Evolutionary conservation across 2,888 invertebrate genomes (phyloP).

Genomic region (Hylaea fasciaria): DNA sequence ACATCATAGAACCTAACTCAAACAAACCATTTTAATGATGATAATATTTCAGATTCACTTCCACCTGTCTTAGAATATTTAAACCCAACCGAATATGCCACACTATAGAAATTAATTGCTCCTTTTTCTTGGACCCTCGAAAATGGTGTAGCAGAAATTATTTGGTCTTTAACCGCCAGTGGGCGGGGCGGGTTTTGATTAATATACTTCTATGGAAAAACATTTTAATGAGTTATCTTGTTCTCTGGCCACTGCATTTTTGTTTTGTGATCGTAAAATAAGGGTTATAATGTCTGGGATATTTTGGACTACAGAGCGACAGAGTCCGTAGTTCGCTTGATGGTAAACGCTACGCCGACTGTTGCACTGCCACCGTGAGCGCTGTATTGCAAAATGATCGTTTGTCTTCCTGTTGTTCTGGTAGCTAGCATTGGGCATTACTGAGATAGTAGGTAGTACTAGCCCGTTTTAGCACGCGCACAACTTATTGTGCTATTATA

Average conservation of each 20-base stretch:
- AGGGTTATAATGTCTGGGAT: constrained; percentile 32
- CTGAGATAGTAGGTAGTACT: no score
- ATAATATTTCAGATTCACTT: constrained; percentile 32
- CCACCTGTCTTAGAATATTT: constrained; percentile 67
- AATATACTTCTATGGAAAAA: constrained; percentile 81
- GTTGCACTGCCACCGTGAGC: no score
- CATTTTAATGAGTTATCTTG: constrained; percentile 65
- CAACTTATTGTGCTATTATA: no score
- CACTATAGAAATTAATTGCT: constrained; percentile 79
- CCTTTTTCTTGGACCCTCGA: constrained; percentile 62
- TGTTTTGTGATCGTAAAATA: constrained; percentile 36
- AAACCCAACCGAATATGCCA: constrained; percentile 60
- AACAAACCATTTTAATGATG: constrained; percentile 40
- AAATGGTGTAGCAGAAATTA: constrained; percentile 80
- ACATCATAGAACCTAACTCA: neutral
- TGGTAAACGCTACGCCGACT: no score
- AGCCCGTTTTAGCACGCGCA: no score
- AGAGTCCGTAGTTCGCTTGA: neutral
- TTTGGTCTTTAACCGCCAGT: constrained; percentile 82
- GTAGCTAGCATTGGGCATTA: no score
- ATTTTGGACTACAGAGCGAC: constrained; percentile 3
- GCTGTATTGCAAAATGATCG: no score
- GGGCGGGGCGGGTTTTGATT: constrained; percentile 78
- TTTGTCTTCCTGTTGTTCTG: no score
- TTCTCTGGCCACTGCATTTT: constrained; percentile 55